phyloP scores from a whole-genome alignment of 2,797 vertebrate species.

The Megaceryle alcyon region DNA sequence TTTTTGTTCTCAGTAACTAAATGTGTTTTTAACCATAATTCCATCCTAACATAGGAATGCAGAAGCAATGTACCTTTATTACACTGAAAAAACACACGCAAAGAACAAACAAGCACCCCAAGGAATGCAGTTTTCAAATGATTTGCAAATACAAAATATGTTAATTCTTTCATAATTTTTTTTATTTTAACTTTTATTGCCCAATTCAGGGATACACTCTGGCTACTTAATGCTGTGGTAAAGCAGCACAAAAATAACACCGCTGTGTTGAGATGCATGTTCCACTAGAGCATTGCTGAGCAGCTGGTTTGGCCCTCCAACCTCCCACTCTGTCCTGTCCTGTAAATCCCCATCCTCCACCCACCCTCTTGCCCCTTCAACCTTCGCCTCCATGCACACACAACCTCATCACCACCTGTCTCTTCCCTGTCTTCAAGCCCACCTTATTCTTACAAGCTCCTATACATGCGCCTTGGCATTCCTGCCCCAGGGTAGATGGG shows the following conservation, averaged over 20 bases:
- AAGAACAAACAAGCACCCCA: neutral
- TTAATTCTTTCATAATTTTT: neutral
- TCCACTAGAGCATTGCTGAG: constrained; percentile 14
- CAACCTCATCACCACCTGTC: neutral
- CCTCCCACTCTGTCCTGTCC: neutral
- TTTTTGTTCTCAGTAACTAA: neutral
- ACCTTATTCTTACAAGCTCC: neutral
- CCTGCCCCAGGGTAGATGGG: neutral
- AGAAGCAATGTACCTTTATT: neutral
- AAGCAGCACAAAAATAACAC: constrained; percentile 57
- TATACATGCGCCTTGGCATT: neutral
- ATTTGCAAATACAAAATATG: constrained; percentile 27
- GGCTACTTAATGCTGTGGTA: constrained; percentile 43
- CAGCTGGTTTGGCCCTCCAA: neutral
- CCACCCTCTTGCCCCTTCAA: neutral
- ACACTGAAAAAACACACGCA: neutral
- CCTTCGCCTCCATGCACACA: neutral
- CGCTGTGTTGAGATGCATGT: neutral
- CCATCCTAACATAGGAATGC: neutral
- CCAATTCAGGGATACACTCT: constrained; percentile 57
- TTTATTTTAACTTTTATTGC: constrained; percentile 66
- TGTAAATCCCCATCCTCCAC: neutral
- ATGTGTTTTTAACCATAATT: constrained; percentile 1
- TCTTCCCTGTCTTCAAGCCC: neutral
- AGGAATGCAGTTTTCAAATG: constrained; percentile 12